Percentiles rank a stretch among this genome's conserved stretches.
Conservation (phyloP, 1,140 invertebrate species). For the Penaeus japonicus region DNA sequence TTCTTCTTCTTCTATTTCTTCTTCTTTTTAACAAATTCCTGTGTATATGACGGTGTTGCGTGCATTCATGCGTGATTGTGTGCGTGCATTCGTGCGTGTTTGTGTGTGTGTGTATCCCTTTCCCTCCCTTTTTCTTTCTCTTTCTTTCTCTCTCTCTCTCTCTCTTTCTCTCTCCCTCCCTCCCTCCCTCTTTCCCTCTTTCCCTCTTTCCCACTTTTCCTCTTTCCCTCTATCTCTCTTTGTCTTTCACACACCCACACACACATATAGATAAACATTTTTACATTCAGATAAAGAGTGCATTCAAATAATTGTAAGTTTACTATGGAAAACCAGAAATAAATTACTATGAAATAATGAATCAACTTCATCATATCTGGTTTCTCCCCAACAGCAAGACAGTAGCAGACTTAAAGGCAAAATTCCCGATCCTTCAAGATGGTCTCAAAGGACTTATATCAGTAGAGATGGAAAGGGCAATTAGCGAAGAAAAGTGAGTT, state of each 20-base stretch:
- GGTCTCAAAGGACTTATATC: constrained; percentile 86
- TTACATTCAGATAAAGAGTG: too few species aligned
- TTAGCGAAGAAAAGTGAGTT: constrained; percentile 86
- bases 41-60: too few species aligned
- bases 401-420: constrained; percentile 91
- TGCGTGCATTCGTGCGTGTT: too few species aligned
- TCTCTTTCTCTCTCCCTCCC: neutral
- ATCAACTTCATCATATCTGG: neutral
- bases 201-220: neutral
- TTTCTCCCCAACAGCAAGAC: constrained; percentile 77
- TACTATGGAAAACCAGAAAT: too few species aligned
- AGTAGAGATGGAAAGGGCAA: constrained; percentile 93
- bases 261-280: too few species aligned
- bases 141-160: too few species aligned
- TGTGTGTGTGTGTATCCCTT: neutral
- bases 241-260: neutral
- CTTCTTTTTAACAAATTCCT: too few species aligned
- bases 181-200: neutral
- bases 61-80: too few species aligned
- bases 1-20: too few species aligned
- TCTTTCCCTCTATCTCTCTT: neutral
- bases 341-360: too few species aligned
- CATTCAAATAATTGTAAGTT: too few species aligned
- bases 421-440: constrained; percentile 88
- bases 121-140: neutral